Conservation (phyloP, 2,113 vertebrate genomes). For the Peromyscus polionotus region DNA sequence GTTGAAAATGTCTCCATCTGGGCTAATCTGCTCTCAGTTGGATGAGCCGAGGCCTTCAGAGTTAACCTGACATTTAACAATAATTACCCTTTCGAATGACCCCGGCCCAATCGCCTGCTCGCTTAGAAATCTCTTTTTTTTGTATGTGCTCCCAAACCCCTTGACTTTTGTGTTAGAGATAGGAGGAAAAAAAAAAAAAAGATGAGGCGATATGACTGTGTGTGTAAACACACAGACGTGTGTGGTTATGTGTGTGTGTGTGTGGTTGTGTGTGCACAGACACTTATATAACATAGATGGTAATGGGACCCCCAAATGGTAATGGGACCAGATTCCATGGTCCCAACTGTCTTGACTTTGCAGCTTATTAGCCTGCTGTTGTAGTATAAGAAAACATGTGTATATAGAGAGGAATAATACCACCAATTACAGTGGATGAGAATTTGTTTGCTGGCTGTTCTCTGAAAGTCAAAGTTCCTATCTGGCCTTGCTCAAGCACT, state of each 20-base stretch:
- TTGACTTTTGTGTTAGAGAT: constrained; percentile 92
- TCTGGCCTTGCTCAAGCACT: constrained; percentile 82
- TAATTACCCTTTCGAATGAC: constrained; percentile 96
- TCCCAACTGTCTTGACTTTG: neutral
- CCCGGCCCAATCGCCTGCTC: constrained; percentile 91
- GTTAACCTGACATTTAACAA: constrained; percentile 98
- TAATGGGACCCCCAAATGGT: neutral
- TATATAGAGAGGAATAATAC: constrained; percentile 65
- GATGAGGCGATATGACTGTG: constrained; percentile 83
- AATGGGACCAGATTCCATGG: neutral
- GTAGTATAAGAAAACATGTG: neutral
- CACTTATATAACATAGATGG: neutral
- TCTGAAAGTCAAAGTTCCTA: constrained; percentile 88
- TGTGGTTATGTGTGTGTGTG: neutral
- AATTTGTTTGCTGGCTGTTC: constrained; percentile 82
- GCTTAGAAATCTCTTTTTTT: constrained; percentile 92
- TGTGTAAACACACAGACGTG: constrained; percentile 69
- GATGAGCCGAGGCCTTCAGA: constrained; percentile 93
- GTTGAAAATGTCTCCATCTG: constrained; percentile 96
- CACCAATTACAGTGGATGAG: constrained; percentile 78
- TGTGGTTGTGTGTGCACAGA: neutral
- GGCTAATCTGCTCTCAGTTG: constrained; percentile 96
- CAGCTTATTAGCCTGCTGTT: constrained; percentile 6
- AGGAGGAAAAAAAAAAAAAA: constrained; percentile 41
- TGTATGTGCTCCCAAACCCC: constrained; percentile 89